Percentiles rank a stretch among this genome's conserved stretches.
phyloP scores from a whole-genome alignment of 2,113 vertebrate genomes.

The Lycocorax pyrrhopterus region DNA sequence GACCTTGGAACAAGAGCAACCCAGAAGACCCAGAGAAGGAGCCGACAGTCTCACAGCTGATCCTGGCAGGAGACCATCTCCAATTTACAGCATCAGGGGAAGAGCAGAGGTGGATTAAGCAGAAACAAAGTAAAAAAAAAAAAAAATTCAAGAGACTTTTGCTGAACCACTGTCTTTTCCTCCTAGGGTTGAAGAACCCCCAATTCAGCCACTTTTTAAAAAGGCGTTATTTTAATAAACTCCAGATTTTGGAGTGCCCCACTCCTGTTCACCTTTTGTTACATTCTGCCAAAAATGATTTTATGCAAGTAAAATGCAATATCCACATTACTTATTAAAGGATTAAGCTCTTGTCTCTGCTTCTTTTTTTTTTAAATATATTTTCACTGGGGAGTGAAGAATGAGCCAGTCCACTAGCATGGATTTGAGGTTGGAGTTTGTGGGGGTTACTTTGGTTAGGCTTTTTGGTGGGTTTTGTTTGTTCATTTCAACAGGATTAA shows the following conservation, averaged over 20 bases:
- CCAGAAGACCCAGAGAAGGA: not conserved
- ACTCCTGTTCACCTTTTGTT: not conserved
- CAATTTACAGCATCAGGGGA: accelerated
- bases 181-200: accelerated
- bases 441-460: not conserved
- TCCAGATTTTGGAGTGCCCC: not conserved
- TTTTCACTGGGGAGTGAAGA: not conserved
- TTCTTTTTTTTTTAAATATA: not conserved
- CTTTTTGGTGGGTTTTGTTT: not conserved
- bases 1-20: not conserved
- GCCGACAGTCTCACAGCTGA: not conserved
- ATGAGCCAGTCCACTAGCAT: not conserved
- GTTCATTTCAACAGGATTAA: not conserved
- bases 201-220: not conserved
- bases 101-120: not conserved
- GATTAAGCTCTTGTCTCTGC: not conserved
- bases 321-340: not conserved
- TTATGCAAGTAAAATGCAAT: not conserved
- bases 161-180: not conserved
- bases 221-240: not conserved
- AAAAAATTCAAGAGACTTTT: not conserved
- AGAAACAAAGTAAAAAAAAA: not conserved
- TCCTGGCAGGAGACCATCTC: not conserved
- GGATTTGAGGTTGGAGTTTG: not conserved
- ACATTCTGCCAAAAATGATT: not conserved